Evolutionary conservation across 2,888 invertebrate species (phyloP).

Genomic region (Pardosa pseudoannulata): DNA sequence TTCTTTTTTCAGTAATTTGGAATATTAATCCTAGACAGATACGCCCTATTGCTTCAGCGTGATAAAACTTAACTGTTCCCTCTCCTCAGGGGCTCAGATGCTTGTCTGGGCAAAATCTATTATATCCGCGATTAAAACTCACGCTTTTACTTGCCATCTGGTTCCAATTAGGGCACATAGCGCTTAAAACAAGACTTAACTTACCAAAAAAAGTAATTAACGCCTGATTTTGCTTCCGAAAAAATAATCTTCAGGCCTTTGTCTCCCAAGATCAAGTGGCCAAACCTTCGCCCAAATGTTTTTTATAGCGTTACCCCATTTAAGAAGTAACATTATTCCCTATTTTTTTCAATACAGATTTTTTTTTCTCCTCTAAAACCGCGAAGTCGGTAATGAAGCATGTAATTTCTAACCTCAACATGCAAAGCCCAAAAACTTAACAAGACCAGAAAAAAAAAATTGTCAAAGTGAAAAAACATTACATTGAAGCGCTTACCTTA

Average conservation of each 20-base stretch:
- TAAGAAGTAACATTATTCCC: conserved; percentile 68
- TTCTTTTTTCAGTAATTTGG: too few relatives aligned
- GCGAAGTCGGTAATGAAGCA: conserved; percentile 66
- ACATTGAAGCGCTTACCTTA: conserved; percentile 36
- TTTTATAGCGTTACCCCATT: conserved; percentile 43
- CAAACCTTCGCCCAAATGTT: conserved; percentile 30
- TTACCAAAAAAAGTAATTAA: conserved; percentile 52
- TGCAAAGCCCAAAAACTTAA: conserved; percentile 49
- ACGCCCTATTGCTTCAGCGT: background rate
- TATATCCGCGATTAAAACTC: conserved; percentile 24
- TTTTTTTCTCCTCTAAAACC: conserved; percentile 52
- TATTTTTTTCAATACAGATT: conserved; percentile 15
- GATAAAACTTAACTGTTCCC: background rate
- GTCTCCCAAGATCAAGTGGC: conserved; percentile 59
- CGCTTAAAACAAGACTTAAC: conserved; percentile 27
- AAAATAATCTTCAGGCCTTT: conserved; percentile 60
- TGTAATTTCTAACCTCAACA: conserved; percentile 71
- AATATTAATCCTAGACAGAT: background rate
- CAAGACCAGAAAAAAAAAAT: conserved; percentile 48
- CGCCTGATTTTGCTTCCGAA: conserved; percentile 47
- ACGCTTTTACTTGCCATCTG: conserved; percentile 18
- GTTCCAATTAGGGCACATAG: conserved; percentile 33
- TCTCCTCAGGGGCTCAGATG: background rate
- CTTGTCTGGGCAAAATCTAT: background rate
- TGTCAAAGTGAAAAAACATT: conserved; percentile 45